Evolutionary conservation across 2,113 vertebrate genomes (phyloP).

Genomic region (Noturus placidus): DNA sequence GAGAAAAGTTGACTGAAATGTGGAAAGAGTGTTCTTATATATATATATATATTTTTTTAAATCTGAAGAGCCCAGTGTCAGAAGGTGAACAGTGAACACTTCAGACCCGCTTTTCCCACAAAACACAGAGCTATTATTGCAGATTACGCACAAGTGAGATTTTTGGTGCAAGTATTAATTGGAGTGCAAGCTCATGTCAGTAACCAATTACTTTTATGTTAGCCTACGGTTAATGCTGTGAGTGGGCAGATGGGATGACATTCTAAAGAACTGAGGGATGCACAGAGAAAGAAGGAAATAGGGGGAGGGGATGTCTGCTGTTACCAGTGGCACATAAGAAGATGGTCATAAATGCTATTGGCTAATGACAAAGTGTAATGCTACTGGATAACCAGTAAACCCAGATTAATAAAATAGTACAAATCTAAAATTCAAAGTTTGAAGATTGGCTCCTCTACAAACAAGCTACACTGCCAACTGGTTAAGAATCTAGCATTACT

Average conservation of each 20-base stretch:
- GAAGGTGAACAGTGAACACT: constrained; percentile 71
- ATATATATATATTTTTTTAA: constrained; percentile 53
- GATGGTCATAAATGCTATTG: constrained; percentile 38
- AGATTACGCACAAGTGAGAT: constrained; percentile 73
- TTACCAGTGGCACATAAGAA: constrained; percentile 16
- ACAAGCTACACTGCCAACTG: neutral
- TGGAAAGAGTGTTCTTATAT: constrained; percentile 57
- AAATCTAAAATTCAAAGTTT: neutral
- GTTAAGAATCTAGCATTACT: neutral
- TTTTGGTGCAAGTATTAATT: constrained; percentile 76
- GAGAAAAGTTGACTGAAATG: constrained; percentile 69
- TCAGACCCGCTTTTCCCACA: constrained; percentile 68
- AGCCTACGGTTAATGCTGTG: constrained; percentile 76
- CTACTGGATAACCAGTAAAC: no score
- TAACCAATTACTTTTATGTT: constrained; percentile 83
- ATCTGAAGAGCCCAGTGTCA: constrained; percentile 71
- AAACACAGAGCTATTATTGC: constrained; percentile 77
- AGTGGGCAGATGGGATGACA: constrained; percentile 64
- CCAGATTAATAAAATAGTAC: no score
- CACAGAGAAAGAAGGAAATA: neutral
- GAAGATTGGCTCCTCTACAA: neutral
- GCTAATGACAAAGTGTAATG: neutral
- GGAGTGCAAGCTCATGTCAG: constrained; percentile 72
- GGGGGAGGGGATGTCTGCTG: neutral
- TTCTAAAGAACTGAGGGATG: constrained; percentile 48